Conservation (phyloP, 2,888 invertebrate species). For the Suillia variegata region DNA sequence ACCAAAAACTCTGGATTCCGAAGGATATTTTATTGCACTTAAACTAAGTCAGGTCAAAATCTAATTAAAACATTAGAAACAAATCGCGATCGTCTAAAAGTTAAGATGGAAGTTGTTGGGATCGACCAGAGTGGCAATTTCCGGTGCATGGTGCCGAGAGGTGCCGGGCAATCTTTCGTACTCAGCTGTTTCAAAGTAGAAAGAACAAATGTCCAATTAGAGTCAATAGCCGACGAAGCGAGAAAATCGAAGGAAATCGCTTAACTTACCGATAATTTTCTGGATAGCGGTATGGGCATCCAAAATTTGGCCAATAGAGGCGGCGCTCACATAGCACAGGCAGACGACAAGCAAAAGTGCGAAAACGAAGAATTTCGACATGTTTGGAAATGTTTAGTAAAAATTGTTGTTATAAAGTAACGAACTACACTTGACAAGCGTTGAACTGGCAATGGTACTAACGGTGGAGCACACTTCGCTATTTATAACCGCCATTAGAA, state of each 20-base stretch:
- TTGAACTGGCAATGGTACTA: conserved; percentile 2
- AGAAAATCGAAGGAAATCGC: not conserved
- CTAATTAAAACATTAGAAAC: too few species aligned
- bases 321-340: conserved; percentile 34
- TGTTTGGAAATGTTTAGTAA: too few species aligned
- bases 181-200: conserved; percentile 32
- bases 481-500: too few species aligned
- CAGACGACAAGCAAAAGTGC: conserved; percentile 31
- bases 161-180: conserved; percentile 40
- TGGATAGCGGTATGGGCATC: conserved; percentile 40
- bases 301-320: conserved; percentile 36
- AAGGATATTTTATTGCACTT: not conserved
- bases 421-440: not conserved
- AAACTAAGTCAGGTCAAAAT: too few species aligned
- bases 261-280: conserved; percentile 41
- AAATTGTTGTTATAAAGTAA: not conserved
- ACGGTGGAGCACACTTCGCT: not conserved
- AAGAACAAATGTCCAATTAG: not conserved
- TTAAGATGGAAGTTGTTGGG: conserved; percentile 38
- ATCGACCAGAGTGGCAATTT: conserved; percentile 37
- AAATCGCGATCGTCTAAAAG: too few species aligned
- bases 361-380: conserved; percentile 36
- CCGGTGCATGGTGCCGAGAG: conserved; percentile 37
- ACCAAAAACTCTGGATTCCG: too few species aligned
- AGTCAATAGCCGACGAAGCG: not conserved